Conservation (phyloP, 1,140 invertebrate species). For the Ctenoplectra terminalis region DNA sequence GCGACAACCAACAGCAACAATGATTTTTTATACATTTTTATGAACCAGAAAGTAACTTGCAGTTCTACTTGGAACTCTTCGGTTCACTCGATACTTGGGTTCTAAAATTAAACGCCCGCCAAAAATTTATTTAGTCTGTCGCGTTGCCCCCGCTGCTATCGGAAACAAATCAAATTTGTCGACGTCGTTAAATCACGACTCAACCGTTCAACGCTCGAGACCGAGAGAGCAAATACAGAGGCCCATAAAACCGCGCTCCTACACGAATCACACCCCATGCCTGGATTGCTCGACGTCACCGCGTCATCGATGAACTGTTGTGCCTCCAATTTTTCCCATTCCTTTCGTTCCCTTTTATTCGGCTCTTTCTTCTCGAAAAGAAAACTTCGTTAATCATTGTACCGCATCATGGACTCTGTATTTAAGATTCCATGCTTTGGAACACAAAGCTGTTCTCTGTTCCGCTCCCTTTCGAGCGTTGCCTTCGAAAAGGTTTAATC, state of each 20-base stretch:
- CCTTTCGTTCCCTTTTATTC: not conserved
- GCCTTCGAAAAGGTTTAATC: not conserved
- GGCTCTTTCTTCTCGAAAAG: not conserved
- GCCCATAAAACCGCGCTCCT: constrained; percentile 41
- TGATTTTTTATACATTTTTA: not conserved
- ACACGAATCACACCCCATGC: constrained; percentile 37
- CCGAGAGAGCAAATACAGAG: constrained; percentile 34
- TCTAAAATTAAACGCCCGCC: constrained; percentile 18
- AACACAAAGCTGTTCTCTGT: constrained; percentile 34
- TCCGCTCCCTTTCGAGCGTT: not conserved
- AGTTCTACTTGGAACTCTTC: not conserved
- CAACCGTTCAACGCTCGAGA: constrained; percentile 28
- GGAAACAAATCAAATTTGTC: constrained; percentile 67
- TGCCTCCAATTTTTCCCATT: constrained; percentile 23
- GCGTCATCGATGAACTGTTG: constrained; percentile 30
- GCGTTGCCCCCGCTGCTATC: constrained; percentile 29
- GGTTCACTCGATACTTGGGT: too few species aligned
- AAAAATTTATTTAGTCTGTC: constrained; percentile 52
- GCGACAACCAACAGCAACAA: not conserved
- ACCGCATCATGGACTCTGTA: not conserved
- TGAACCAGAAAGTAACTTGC: not conserved
- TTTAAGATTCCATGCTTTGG: not conserved
- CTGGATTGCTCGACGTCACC: not conserved
- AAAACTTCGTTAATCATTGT: not conserved
- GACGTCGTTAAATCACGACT: constrained; percentile 68